Evolutionary conservation across 2,113 vertebrate genomes (phyloP).

Genomic region (Odocoileus virginianus): DNA sequence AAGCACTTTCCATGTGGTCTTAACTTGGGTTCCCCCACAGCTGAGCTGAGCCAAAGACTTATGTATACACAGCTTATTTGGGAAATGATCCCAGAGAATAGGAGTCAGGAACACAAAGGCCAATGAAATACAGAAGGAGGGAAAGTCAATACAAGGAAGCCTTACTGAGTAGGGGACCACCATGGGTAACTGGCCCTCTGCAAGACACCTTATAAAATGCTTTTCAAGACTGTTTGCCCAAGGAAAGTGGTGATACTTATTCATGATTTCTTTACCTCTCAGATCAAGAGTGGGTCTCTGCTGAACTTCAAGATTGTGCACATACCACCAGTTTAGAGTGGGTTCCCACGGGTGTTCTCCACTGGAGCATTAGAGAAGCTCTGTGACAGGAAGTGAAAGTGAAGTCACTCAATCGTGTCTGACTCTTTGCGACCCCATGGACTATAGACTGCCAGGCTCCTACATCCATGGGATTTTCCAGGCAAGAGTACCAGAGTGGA

Average conservation of each 20-base stretch:
- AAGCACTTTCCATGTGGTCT: background rate
- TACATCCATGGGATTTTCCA: background rate
- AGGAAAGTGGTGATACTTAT: background rate
- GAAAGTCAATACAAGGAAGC: background rate
- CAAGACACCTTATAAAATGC: background rate
- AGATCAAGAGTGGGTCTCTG: background rate
- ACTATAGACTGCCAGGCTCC: background rate
- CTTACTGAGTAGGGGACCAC: background rate
- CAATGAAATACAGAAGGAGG: background rate
- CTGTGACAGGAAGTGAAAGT: background rate
- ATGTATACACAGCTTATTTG: background rate
- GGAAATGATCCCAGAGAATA: background rate
- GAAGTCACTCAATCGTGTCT: fast-evolving
- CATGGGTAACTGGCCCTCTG: background rate
- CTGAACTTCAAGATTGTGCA: background rate
- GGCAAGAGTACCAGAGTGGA: background rate
- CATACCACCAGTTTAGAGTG: background rate
- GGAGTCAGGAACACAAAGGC: background rate
- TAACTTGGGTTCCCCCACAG: background rate
- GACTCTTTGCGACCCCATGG: background rate
- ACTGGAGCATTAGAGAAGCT: background rate
- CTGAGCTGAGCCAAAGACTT: background rate
- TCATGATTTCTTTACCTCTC: background rate
- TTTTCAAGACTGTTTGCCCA: background rate
- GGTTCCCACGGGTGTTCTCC: background rate